Evolutionary conservation across 2,888 invertebrate species (phyloP), one percentile per base, ranked within the genome.

Genomic region (Syrista parreyssii): DNA sequence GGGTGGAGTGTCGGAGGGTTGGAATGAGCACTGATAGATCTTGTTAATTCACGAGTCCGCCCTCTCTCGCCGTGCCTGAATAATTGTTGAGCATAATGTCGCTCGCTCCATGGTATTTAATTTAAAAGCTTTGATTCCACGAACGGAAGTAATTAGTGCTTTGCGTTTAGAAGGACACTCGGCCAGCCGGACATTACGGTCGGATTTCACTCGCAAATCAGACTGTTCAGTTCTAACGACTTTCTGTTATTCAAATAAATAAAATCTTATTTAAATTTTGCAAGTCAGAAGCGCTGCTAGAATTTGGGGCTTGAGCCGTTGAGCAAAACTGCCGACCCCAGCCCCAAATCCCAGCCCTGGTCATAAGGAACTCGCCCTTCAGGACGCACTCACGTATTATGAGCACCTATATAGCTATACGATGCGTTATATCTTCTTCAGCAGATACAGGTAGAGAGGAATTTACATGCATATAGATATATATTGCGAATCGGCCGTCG

Each of bases 81-180:
- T 90, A 88, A 90, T 90, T 88, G 89, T 88, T 84, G 84, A 84
- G 86, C 83, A 84, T 83, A 84, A 86, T 81, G 82, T 79, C 76
- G 78, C 79, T 79, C 79, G 71, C 79, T 71, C 78, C 79, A 82
- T 79, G 80, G 81, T 82, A 84, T 86, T 88, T 81, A 84, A 88
- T 85, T 88, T 86, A 87, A 89, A 86, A 85, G 83, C 84, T 83
- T 79, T 84, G 78, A 82, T 83, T 84, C 79, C 80, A 75, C 80
- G 81, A 78, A 75, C 80, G 78, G 78, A 81, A 84, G 80, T 85
- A 86, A 86, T 87, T 84, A 84, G 79, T 72, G 76, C 73, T 76
- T 80, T 80, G 36, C 75, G 81, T 55, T 68, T 72, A n/a, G 31
- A n/a, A 73, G 72, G 74, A 74, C 55, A 23, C 55, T 23, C 55